Conservation (phyloP, 2,797 vertebrate genomes). For the Molothrus aeneus region DNA sequence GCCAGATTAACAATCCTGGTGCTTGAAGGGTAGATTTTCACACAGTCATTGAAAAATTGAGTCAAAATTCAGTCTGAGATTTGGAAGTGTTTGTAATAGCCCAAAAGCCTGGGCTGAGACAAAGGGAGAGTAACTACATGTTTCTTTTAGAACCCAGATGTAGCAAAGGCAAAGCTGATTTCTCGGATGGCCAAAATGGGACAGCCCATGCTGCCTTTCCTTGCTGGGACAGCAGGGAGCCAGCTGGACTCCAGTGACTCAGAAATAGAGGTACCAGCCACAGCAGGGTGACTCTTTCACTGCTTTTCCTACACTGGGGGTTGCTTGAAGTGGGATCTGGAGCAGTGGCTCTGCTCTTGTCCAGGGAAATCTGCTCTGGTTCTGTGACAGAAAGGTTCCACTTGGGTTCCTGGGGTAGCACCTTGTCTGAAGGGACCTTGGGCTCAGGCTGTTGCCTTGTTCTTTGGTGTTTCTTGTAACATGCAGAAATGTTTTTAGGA, state of each 20-base stretch:
- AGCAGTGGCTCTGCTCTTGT: neutral
- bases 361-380: neutral
- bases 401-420: neutral
- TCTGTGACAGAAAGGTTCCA: neutral
- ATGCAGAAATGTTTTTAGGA: constrained; percentile 77
- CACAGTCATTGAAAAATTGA: neutral
- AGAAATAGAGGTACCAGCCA: constrained; percentile 84
- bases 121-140: neutral
- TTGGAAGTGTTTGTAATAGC: neutral
- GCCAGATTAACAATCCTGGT: neutral
- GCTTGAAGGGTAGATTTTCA: neutral
- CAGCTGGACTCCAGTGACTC: constrained; percentile 95
- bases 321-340: neutral
- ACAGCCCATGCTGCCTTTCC: constrained; percentile 94
- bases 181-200: constrained; percentile 99
- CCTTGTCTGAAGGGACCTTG: neutral
- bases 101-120: neutral
- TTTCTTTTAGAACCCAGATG: constrained; percentile 85
- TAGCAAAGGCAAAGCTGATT: constrained; percentile 94
- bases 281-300: neutral
- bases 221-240: constrained; percentile 77
- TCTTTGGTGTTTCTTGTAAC: neutral
- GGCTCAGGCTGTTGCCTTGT: neutral
- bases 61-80: neutral
- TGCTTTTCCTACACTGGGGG: neutral